phyloP scores from a whole-genome alignment of 2,888 invertebrate genomes.

The Acleris emargana region DNA sequence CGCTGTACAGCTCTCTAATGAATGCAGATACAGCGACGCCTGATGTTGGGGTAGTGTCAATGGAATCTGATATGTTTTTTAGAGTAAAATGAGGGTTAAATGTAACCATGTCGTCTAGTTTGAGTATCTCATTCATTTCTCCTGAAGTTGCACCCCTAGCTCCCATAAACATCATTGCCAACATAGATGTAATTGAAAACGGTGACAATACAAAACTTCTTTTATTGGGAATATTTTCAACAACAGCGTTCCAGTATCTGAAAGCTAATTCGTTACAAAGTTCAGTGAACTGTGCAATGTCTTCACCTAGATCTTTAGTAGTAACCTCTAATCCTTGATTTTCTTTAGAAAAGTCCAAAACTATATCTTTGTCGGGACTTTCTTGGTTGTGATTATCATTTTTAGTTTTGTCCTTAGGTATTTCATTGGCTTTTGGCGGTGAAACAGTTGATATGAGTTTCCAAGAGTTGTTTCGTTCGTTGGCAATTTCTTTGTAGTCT shows the following conservation, averaged over 20 bases:
- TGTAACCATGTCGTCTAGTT: constrained; percentile 93
- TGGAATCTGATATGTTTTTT: constrained; percentile 93
- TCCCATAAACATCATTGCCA: constrained; percentile 96
- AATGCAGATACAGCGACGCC: constrained; percentile 92
- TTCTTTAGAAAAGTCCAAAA: constrained; percentile 71
- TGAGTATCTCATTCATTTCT: constrained; percentile 94
- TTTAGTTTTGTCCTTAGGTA: constrained; percentile 67
- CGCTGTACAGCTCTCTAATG: constrained; percentile 92
- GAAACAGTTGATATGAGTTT: constrained; percentile 83
- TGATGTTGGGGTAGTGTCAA: constrained; percentile 86
- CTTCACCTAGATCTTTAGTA: constrained; percentile 87
- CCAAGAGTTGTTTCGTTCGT: constrained; percentile 79
- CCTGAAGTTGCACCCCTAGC: constrained; percentile 94
- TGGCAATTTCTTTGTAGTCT: constrained; percentile 71
- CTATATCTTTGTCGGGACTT: constrained; percentile 63
- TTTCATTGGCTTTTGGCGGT: constrained; percentile 74
- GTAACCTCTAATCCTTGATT: constrained; percentile 90
- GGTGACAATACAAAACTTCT: constrained; percentile 92
- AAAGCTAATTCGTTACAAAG: constrained; percentile 94
- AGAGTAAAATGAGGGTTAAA: constrained; percentile 95
- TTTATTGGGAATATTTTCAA: constrained; percentile 88
- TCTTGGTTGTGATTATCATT: constrained; percentile 56
- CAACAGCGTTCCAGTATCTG: constrained; percentile 90
- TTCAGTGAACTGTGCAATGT: constrained; percentile 90
- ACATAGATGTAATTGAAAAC: constrained; percentile 91